Evolutionary conservation across 2,888 invertebrate species (phyloP).

Genomic region (Lasioglossum leucozonium): DNA sequence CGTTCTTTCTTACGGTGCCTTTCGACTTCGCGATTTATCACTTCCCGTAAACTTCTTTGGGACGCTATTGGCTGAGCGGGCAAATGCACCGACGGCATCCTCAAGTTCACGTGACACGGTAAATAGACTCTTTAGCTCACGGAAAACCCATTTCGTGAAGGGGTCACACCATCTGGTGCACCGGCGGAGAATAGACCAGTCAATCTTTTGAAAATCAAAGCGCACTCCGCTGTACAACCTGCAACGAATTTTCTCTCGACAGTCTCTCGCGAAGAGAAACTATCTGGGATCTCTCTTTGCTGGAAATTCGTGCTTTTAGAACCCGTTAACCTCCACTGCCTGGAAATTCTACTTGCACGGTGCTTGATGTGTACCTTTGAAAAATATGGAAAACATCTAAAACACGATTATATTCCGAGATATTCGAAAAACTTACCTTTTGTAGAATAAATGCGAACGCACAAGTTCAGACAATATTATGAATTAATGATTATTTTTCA

Average conservation of each 20-base stretch:
- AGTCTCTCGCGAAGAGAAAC: not conserved
- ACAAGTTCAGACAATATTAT: not conserved
- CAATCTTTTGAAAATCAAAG: conserved; percentile 34
- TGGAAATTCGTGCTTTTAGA: conserved; percentile 8
- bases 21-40: conserved; percentile 24
- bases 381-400: not conserved
- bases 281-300: conserved; percentile 5
- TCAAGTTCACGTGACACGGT: conserved; percentile 37
- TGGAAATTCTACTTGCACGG: not conserved
- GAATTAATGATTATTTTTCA: not conserved
- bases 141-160: conserved; percentile 27
- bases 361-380: not conserved
- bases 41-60: conserved; percentile 17
- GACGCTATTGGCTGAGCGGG: conserved; percentile 23
- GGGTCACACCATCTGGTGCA: conserved; percentile 29
- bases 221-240: conserved; percentile 14
- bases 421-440: not conserved
- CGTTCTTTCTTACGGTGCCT: not conserved
- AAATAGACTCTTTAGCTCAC: conserved; percentile 30
- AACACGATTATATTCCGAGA: not conserved
- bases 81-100: conserved; percentile 19
- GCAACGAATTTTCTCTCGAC: conserved; percentile 4
- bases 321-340: not conserved
- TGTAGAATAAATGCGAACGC: not conserved
- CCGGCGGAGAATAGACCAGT: conserved; percentile 23